phyloP scores from a whole-genome alignment of 2,797 vertebrate genomes.

The Rhynchotus rufescens region DNA sequence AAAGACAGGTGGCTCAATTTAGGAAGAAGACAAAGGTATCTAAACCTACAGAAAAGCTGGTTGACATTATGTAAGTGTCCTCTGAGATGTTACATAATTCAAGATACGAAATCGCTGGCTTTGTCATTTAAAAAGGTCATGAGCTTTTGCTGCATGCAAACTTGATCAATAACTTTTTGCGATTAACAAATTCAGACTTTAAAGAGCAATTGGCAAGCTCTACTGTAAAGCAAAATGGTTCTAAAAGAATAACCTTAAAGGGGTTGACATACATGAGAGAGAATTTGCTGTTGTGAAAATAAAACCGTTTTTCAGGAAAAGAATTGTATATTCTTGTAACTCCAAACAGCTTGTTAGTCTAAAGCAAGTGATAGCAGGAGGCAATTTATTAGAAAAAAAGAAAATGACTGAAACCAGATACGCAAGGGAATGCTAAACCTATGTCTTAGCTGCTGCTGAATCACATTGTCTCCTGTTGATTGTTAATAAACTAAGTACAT shows the following conservation, averaged over 20 bases:
- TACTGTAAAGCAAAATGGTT: not conserved
- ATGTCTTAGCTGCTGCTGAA: slow-evolving; percentile 18
- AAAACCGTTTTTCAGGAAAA: slow-evolving; percentile 8
- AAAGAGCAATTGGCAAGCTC: not conserved
- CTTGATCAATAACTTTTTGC: not conserved
- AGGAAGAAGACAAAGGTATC: not conserved
- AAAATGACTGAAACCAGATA: slow-evolving; percentile 53
- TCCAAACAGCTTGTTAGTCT: slow-evolving; percentile 15
- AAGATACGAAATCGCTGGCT: not conserved
- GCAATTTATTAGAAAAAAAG: slow-evolving; percentile 60
- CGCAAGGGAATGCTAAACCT: slow-evolving; percentile 47
- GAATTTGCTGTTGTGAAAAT: not conserved
- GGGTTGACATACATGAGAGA: not conserved
- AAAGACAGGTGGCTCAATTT: slow-evolving; percentile 1
- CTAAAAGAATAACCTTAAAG: not conserved
- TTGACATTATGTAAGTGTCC: not conserved
- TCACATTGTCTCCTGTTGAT: slow-evolving; percentile 13
- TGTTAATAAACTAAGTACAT: slow-evolving; percentile 33
- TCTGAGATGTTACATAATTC: not conserved
- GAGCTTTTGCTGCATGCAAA: not conserved
- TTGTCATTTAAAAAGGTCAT: not conserved
- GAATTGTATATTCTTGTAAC: not conserved
- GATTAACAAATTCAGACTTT: not conserved
- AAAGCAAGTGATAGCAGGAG: slow-evolving; percentile 28
- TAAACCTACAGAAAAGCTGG: not conserved